These are phyloP conservation scores for Conus ventricosus DNA, from an alignment of 1,140 invertebrate genomes.

Conservation along the genomic window DNA sequence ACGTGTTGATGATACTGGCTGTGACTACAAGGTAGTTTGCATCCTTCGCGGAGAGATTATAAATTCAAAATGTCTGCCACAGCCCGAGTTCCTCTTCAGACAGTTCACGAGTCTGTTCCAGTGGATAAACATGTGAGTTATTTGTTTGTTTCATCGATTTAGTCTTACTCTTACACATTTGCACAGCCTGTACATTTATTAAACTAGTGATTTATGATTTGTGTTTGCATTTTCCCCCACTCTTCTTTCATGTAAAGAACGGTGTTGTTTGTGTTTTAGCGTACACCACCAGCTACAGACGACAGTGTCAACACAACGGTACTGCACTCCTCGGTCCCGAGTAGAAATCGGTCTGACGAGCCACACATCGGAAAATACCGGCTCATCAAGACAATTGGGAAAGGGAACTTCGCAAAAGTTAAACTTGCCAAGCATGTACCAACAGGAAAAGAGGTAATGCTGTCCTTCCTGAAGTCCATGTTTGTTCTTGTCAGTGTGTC, in stretches of 20 bases:
- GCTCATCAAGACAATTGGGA: slow-evolving; percentile 99
- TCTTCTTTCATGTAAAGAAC: too few species aligned
- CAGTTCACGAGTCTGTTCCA: slow-evolving; percentile 95
- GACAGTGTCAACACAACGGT: slow-evolving; percentile 69
- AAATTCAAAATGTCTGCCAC: slow-evolving; percentile 71
- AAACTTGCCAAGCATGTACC: slow-evolving; percentile 99
- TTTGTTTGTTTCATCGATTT: neutral
- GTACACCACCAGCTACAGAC: slow-evolving; percentile 59
- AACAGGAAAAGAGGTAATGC: slow-evolving; percentile 91
- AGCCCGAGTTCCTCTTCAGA: slow-evolving; percentile 87
- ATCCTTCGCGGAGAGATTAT: slow-evolving; percentile 50
- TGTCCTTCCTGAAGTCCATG: too few species aligned
- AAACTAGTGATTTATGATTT: too few species aligned
- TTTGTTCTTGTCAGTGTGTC: too few species aligned
- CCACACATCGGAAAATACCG: slow-evolving; percentile 94
- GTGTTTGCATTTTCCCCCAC: too few species aligned
- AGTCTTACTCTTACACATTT: neutral
- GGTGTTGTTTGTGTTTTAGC: neutral
- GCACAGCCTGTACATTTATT: too few species aligned
- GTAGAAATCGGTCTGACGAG: slow-evolving; percentile 68
- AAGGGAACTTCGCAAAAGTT: slow-evolving; percentile 99
- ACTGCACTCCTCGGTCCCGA: slow-evolving; percentile 54
- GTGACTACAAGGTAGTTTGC: neutral
- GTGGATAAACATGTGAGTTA: slow-evolving; percentile 81
- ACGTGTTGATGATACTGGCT: neutral